Base-by-base conservation (phyloP, 2,113 vertebrate species). In the Osmerus eperlanus region DNA sequence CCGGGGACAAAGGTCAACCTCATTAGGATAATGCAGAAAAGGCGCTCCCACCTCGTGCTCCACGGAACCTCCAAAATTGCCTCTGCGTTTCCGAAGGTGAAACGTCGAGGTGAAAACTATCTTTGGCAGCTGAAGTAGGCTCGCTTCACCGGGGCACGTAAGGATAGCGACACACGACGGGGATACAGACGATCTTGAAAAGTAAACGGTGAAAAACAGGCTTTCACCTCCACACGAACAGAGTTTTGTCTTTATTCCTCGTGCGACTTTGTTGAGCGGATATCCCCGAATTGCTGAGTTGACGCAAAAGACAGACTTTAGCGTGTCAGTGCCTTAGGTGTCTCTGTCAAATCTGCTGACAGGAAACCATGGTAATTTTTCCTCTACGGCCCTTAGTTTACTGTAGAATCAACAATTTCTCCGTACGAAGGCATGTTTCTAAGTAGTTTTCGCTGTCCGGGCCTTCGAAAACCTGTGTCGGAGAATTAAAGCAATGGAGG, bases 1-100 rank as follows among this genome's bases (percentile, higher is more conserved):
- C 72, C 19, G 51, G 74, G 61, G 55, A 3, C 78, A 68, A 88
- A 85, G 83, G 76, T 83, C 79, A 78, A 58, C 66, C 68, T 80
- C 75, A 78, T 67, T 83, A 77, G 19, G 63, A 60, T 7, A 59
- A 51, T 23, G 8, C 23, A 54, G 59, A 59, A 52, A 63, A 51
- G 18, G 3, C 5, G 7, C 67, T 36, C n/a, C 60, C 77, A 28
- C 36, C 51, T 69, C 29, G 61, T 54, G 52, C 23, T 61, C 47
- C 58, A 13, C 41, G 32, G 65, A 66, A 59, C 28, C 29, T 68
- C 23, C 1, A 11, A 60, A 9, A 60, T 25, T 60, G 58, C 13
- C 9, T 19, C 19, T 23, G 8, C 4, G 13, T 59, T 59, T 59
- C 58, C 11, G 13, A 23, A 60, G 58, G 13, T 60, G 58, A 60